Base-by-base conservation (phyloP, 23 tunicate genomes). In the Styela clava region DNA sequence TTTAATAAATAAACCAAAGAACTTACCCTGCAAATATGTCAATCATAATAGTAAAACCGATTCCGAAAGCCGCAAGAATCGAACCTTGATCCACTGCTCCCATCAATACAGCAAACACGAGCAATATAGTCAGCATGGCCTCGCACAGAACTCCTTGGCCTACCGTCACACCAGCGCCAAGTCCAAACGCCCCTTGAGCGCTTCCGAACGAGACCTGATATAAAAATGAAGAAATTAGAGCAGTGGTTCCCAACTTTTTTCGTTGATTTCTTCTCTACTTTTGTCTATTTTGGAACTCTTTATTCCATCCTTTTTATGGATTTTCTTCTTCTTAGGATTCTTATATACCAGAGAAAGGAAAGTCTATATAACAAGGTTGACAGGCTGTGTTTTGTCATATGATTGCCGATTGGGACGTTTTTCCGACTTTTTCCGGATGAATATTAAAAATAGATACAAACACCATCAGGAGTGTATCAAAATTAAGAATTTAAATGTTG, bases 1-100 rank as follows among this genome's bases (percentile, higher is more conserved):
- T n/a, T n/a, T n/a, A n/a, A n/a, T n/a, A n/a, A n/a, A n/a, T n/a
- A 44, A 65, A 65, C 16, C 71, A 65, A 32, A 31, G 12, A 35
- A 31, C 87, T 72, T 69, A 91, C 97, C 97, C 89, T 2, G 86
- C 87, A 24, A 85, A 35, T 21, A 91, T 91, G 64, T 91, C 97
- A 37, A 91, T 83, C 71, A 91, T 44, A 52, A 91, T 86, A 21
- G 90, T 32, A 79, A 91, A 91, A 65, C 97, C 97, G 69, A 91
- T 91, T 3, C 90, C 97, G 56, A 91, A 86, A 2, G 97, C 97
- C 33, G 97, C 97, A 36, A 82, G 74, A 0, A 52, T n/a, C 31
- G 89, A 30, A 33, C 82, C 79, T 22, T 82, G 82, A 24, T 91
- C 97, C 2, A 91, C 89, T n/a, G 97, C 97, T 24, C 90, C 83